A percentile compares a stretch with the other conserved stretches of the same genome.
Evolutionary conservation across 2,113 vertebrate genomes (phyloP).

Genomic region (Coracopsis vasa): DNA sequence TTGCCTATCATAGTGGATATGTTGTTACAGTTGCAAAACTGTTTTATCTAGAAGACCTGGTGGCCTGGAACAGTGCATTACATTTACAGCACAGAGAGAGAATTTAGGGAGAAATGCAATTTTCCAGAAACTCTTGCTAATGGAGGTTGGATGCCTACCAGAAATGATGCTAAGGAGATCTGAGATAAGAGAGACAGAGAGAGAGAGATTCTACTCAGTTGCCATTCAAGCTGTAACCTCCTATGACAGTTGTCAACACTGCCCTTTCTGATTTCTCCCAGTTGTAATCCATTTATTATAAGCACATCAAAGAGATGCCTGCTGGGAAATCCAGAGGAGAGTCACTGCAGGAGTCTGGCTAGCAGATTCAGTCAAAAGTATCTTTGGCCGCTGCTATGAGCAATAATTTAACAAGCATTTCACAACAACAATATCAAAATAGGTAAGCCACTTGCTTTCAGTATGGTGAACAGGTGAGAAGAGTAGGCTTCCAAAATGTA

Average conservation of each 20-base stretch:
- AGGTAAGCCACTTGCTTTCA: conserved; percentile 35
- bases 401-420: conserved; percentile 71
- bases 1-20: conserved; percentile 19
- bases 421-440: conserved; percentile 60
- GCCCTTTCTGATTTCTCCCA: conserved; percentile 73
- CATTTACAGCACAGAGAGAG: conserved; percentile 21
- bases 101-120: conserved; percentile 43
- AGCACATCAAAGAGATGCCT: conserved; percentile 71
- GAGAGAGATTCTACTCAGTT: conserved; percentile 66
- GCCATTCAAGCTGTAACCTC: conserved; percentile 61
- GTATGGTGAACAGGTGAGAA: conserved; percentile 7
- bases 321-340: conserved; percentile 63
- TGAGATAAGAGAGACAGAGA: conserved; percentile 59
- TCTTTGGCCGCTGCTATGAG: conserved; percentile 54
- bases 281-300: conserved; percentile 74
- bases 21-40: background rate
- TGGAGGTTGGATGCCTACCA: conserved; percentile 62
- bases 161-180: conserved; percentile 66
- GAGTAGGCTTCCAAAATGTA: background rate
- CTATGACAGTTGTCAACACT: conserved; percentile 73
- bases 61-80: conserved; percentile 25
- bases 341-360: conserved; percentile 61
- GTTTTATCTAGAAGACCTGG: conserved; percentile 40
- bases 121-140: conserved; percentile 64
- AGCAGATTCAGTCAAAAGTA: conserved; percentile 72